Conservation (phyloP, 2,113 vertebrate genomes). For the Channa argus region DNA sequence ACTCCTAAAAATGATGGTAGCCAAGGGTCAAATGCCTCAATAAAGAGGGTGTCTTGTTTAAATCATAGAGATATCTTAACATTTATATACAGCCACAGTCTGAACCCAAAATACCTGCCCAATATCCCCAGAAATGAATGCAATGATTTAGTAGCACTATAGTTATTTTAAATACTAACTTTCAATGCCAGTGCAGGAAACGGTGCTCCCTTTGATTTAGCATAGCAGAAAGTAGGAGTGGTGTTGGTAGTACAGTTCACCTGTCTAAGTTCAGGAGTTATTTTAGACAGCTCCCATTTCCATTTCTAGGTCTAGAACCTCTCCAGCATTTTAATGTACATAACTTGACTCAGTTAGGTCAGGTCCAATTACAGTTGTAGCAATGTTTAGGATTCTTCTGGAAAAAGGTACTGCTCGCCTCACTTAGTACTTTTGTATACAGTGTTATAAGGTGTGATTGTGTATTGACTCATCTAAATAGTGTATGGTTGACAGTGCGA, state of each 20-base stretch:
- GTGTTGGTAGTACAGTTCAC: too few relatives aligned
- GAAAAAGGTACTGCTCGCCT: too few relatives aligned
- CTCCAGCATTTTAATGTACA: too few relatives aligned
- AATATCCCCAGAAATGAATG: slow-evolving; percentile 10
- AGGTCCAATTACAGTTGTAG: too few relatives aligned
- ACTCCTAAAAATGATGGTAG: slow-evolving; percentile 1
- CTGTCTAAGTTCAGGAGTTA: too few relatives aligned
- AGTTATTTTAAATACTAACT: too few relatives aligned
- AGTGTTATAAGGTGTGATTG: background rate
- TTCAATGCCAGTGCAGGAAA: background rate
- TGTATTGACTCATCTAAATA: background rate
- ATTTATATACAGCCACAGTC: background rate
- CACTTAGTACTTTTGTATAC: too few relatives aligned
- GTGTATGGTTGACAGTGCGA: background rate
- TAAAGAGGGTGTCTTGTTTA: background rate
- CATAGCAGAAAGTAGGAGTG: background rate
- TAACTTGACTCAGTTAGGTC: too few relatives aligned
- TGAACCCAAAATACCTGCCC: slow-evolving; percentile 15
- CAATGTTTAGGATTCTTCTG: too few relatives aligned
- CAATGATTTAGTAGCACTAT: background rate
- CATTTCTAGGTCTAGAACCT: too few relatives aligned
- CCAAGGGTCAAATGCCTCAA: background rate
- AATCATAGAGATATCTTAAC: too few relatives aligned
- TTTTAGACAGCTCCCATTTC: too few relatives aligned
- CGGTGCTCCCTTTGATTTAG: slow-evolving; percentile 10